These are phyloP conservation scores for Balaeniceps rex DNA, from an alignment of 2,113 vertebrate genomes.

Conservation along the genomic window DNA sequence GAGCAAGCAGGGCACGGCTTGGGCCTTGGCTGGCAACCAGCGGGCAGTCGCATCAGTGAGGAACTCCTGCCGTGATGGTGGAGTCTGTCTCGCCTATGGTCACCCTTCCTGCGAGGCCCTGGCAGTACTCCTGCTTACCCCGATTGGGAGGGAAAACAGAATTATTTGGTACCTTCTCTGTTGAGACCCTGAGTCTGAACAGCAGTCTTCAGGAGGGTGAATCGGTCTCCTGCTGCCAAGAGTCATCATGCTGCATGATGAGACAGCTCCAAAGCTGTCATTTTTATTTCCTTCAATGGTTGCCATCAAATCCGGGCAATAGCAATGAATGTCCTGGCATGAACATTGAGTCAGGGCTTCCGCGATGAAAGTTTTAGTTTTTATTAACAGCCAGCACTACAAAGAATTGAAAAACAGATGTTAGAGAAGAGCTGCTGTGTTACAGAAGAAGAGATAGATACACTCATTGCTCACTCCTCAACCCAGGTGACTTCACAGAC, in stretches of 20 bases:
- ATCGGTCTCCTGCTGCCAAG: not conserved
- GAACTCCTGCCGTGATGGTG: not conserved
- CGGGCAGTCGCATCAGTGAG: not conserved
- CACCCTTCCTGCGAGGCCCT: not conserved
- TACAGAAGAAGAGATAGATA: not conserved
- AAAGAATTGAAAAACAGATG: not conserved
- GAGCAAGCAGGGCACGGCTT: not conserved
- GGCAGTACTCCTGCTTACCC: not conserved
- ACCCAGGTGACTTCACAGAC: not conserved
- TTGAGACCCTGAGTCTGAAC: not conserved
- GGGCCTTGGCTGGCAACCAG: not conserved
- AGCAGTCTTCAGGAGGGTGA: not conserved
- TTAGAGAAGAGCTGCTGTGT: not conserved
- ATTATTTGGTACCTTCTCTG: not conserved
- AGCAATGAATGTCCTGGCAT: not conserved
- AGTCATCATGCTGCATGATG: not conserved
- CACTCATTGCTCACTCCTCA: fast-evolving
- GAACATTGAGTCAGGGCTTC: not conserved
- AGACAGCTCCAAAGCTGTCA: not conserved
- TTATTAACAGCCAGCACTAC: not conserved
- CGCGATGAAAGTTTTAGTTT: not conserved
- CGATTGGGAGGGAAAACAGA: fast-evolving
- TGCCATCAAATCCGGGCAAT: not conserved
- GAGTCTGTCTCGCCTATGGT: not conserved
- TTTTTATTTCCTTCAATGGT: not conserved